These are phyloP conservation scores for Plestiodon gilberti DNA, from an alignment of 2,113 vertebrate species.

Conservation along the genomic window DNA sequence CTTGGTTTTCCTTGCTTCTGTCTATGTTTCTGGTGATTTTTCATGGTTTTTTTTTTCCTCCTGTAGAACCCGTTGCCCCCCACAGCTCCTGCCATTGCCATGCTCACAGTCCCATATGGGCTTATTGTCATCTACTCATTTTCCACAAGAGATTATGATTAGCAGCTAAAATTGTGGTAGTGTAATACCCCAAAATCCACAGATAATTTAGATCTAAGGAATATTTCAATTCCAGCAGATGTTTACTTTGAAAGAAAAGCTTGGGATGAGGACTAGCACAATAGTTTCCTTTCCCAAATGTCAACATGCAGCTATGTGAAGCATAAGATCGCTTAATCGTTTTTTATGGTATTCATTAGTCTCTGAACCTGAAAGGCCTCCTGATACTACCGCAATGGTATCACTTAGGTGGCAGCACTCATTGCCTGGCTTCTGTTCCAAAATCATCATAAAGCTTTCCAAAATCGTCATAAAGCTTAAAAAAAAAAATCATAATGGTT, in stretches of 20 bases:
- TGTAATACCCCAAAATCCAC: not conserved
- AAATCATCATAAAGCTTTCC: not conserved
- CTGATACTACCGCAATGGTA: not conserved
- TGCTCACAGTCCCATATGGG: not conserved
- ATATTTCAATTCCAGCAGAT: not conserved
- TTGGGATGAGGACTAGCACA: conserved; percentile 5
- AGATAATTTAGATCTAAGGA: conserved; percentile 14
- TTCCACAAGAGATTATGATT: conserved; percentile 14
- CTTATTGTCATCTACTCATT: not conserved
- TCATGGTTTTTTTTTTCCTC: not conserved
- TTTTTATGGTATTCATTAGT: not conserved
- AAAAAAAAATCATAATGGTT: not conserved
- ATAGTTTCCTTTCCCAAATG: conserved; percentile 25
- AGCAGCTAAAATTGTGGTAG: conserved; percentile 13
- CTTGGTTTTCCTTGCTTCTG: not conserved
- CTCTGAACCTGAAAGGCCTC: conserved; percentile 3
- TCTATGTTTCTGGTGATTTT: not conserved
- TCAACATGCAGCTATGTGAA: conserved; percentile 15
- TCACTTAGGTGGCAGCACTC: not conserved
- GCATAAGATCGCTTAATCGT: conserved; percentile 16
- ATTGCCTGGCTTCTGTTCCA: conserved; percentile 9
- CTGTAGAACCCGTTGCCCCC: not conserved
- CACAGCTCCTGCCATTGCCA: not conserved
- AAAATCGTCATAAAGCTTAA: not conserved
- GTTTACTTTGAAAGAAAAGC: conserved; percentile 31